Percentiles rank a stretch among this genome's conserved stretches.
These are phyloP conservation scores for Tachystola acroxantha DNA, from an alignment of 2,888 invertebrate genomes.

Conservation along the genomic window DNA sequence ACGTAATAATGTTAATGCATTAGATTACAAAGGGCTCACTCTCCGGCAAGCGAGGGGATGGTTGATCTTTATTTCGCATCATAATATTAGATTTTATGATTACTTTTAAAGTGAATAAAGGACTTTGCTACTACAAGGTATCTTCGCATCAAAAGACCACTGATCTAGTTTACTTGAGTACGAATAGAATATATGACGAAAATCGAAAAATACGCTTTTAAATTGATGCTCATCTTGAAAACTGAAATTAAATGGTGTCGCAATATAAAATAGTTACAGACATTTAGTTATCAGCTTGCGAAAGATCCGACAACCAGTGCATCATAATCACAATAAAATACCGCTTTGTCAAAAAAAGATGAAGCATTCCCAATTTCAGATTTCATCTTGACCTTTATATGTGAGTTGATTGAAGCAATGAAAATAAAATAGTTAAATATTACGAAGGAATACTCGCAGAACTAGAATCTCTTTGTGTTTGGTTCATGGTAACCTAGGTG, in stretches of 20 bases:
- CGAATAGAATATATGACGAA: too few species aligned
- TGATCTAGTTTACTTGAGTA: constrained; percentile 46
- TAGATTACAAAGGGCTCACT: constrained; percentile 58
- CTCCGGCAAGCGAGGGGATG: constrained; percentile 31
- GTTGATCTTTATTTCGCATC: constrained; percentile 50
- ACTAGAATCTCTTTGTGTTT: constrained; percentile 38
- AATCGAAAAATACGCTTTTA: too few species aligned
- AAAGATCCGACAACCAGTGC: too few species aligned
- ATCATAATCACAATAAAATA: too few species aligned
- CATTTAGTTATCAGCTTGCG: too few species aligned
- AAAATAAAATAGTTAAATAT: too few species aligned
- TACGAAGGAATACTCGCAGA: constrained; percentile 3
- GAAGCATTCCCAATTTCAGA: too few species aligned
- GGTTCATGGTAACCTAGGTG: constrained; percentile 36
- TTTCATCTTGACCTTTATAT: constrained; percentile 2
- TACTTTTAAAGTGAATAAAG: constrained; percentile 52
- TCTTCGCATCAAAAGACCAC: constrained; percentile 37
- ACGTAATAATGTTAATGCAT: constrained; percentile 68
- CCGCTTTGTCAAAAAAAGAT: too few species aligned
- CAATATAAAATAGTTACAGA: too few species aligned
- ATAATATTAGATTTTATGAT: constrained; percentile 61
- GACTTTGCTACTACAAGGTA: constrained; percentile 24
- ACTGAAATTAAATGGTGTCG: too few species aligned
- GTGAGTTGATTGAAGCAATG: background rate
- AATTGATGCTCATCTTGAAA: too few species aligned